Evolutionary conservation across 1,140 invertebrate species (phyloP).

Genomic region (Drosophila repletoides): DNA sequence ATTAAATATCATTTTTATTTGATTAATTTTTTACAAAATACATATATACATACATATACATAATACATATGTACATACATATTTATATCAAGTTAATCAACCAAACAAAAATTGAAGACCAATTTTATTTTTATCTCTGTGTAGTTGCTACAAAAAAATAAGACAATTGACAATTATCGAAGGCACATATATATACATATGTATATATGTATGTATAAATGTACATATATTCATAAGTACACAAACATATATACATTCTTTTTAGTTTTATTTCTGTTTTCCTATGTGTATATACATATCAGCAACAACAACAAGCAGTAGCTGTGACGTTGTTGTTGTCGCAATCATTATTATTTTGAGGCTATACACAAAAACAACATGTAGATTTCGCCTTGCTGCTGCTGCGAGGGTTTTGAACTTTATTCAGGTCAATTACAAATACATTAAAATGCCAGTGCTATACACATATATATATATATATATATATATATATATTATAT

Average conservation of each 20-base stretch:
- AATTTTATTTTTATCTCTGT: constrained; percentile 42
- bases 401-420: constrained; percentile 79
- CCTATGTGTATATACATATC: not conserved
- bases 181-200: constrained; percentile 36
- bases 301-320: constrained; percentile 38
- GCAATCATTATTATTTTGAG: constrained; percentile 79
- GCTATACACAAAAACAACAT: constrained; percentile 64
- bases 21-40: too few relatives aligned
- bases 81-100: constrained; percentile 27
- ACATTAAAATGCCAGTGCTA: constrained; percentile 79
- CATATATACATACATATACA: too few relatives aligned
- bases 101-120: not conserved
- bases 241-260: not conserved
- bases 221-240: not conserved
- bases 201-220: constrained; percentile 4
- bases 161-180: constrained; percentile 76
- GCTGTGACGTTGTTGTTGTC: constrained; percentile 59
- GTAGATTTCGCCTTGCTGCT: constrained; percentile 73
- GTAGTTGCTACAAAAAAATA: constrained; percentile 58
- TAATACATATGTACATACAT: too few relatives aligned
- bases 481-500: constrained; percentile 17
- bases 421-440: constrained; percentile 82
- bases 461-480: constrained; percentile 41
- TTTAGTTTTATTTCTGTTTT: not conserved
- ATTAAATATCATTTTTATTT: too few relatives aligned